These are phyloP conservation scores for Drosophila fulvimacula DNA, from an alignment of 2,888 invertebrate genomes.

Conservation along the genomic window DNA sequence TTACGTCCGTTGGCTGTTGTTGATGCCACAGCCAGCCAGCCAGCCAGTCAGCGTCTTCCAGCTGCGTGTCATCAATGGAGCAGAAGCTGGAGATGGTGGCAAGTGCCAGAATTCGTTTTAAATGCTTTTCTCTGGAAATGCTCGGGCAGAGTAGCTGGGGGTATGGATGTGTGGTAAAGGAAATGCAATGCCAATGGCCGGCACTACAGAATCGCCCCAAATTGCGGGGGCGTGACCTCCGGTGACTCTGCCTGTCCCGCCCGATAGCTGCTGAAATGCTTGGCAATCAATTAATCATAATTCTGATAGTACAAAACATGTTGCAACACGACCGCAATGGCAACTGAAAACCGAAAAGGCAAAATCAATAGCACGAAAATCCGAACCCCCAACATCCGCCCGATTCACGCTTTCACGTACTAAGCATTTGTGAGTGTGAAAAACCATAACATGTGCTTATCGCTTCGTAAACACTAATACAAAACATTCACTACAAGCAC, in stretches of 20 bases:
- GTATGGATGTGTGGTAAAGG: conserved; percentile 4
- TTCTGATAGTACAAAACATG: conserved; percentile 73
- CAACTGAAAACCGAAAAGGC: conserved; percentile 52
- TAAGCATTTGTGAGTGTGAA: conserved; percentile 63
- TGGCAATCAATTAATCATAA: conserved; percentile 76
- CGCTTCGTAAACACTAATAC: conserved; percentile 60
- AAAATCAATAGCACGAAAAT: conserved; percentile 65
- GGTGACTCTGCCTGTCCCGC: conserved; percentile 3
- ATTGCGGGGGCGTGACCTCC: conserved; percentile 67
- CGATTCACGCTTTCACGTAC: not conserved
- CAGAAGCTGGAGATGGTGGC: conserved; percentile 1
- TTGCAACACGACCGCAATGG: conserved; percentile 68
- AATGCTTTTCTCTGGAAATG: conserved; percentile 48
- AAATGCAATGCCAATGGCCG: conserved; percentile 44
- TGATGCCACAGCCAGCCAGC: conserved; percentile 38
- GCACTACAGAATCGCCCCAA: conserved; percentile 50
- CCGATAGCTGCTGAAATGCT: conserved; percentile 45
- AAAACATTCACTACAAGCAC: conserved; percentile 22
- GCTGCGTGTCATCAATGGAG: conserved; percentile 64
- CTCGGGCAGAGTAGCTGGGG: not conserved
- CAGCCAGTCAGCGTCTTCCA: conserved; percentile 37
- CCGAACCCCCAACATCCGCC: conserved; percentile 12
- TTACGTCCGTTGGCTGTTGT: conserved; percentile 44
- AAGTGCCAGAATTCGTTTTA: conserved; percentile 47
- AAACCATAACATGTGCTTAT: conserved; percentile 79